phyloP scores from a whole-genome alignment of 2,888 invertebrate genomes.

The Archips crataeganus region DNA sequence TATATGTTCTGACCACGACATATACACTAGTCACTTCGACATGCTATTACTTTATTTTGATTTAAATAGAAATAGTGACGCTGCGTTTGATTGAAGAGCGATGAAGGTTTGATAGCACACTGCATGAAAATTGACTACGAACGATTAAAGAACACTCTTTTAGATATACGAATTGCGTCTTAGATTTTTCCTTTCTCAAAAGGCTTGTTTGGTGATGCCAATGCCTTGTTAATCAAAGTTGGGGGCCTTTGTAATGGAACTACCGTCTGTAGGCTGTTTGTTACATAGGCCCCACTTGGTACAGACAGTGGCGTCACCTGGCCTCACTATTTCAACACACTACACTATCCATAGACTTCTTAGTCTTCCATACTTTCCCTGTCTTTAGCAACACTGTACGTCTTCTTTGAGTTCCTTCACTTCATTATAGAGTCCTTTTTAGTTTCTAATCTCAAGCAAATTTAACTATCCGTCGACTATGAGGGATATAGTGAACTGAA shows the following conservation, averaged over 20 bases:
- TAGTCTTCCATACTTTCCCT: conserved; percentile 60
- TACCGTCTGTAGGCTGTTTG: too few relatives aligned
- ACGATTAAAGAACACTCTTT: conserved; percentile 24
- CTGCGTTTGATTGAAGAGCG: conserved; percentile 24
- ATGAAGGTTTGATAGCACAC: conserved; percentile 30
- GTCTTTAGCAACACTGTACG: conserved; percentile 34
- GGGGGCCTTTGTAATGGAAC: conserved; percentile 8
- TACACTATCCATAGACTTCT: conserved; percentile 52
- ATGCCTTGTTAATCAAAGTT: background rate
- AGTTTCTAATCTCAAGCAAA: conserved; percentile 74
- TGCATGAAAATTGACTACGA: conserved; percentile 30
- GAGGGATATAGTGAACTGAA: conserved; percentile 62
- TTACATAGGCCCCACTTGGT: background rate
- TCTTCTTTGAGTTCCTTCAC: conserved; percentile 46
- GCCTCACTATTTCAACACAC: conserved; percentile 44
- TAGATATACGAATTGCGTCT: conserved; percentile 7
- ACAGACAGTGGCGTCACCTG: background rate
- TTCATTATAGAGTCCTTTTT: conserved; percentile 51
- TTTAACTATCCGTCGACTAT: conserved; percentile 76
- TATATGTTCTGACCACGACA: conserved; percentile 32
- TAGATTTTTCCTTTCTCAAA: conserved; percentile 28
- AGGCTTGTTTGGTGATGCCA: background rate
- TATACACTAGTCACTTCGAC: conserved; percentile 35
- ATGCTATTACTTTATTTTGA: conserved; percentile 21
- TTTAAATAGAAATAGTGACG: conserved; percentile 24